phyloP scores from a whole-genome alignment of 2,888 invertebrate species.

The Chrysina gloriosa region DNA sequence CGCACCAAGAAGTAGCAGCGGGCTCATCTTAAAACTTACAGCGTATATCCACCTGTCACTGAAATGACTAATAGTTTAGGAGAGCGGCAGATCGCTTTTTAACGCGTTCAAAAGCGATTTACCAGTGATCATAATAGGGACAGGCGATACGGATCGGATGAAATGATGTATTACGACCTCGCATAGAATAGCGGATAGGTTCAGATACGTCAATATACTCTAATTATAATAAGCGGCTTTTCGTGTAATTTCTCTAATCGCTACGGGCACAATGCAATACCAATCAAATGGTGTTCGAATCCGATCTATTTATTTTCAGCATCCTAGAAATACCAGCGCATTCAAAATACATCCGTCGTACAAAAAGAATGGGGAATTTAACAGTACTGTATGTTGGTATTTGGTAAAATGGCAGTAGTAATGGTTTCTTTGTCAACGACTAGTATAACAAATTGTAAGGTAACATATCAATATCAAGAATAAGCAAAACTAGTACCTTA shows the following conservation, averaged over 20 bases:
- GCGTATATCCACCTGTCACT: conserved; percentile 32
- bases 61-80: conserved; percentile 32
- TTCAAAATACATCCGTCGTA: too few relatives aligned
- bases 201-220: not conserved
- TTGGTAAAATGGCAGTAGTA: too few relatives aligned
- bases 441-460: too few relatives aligned
- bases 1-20: conserved; percentile 6
- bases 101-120: conserved; percentile 18
- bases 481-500: too few relatives aligned
- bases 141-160: conserved; percentile 9
- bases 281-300: not conserved
- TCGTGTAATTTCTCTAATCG: conserved; percentile 14
- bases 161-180: conserved; percentile 6
- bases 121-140: conserved; percentile 6
- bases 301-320: not conserved
- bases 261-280: not conserved
- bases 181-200: not conserved
- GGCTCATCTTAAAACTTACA: conserved; percentile 18
- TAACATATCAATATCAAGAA: too few relatives aligned
- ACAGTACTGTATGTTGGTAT: too few relatives aligned
- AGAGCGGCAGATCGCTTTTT: conserved; percentile 6
- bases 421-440: too few relatives aligned
- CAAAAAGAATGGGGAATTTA: too few relatives aligned
- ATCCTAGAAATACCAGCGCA: too few relatives aligned
- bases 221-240: conserved; percentile 31